These are phyloP conservation scores for Brachyhypopomus occidentalis DNA, from an alignment of 2,113 vertebrate genomes.

Conservation along the genomic window DNA sequence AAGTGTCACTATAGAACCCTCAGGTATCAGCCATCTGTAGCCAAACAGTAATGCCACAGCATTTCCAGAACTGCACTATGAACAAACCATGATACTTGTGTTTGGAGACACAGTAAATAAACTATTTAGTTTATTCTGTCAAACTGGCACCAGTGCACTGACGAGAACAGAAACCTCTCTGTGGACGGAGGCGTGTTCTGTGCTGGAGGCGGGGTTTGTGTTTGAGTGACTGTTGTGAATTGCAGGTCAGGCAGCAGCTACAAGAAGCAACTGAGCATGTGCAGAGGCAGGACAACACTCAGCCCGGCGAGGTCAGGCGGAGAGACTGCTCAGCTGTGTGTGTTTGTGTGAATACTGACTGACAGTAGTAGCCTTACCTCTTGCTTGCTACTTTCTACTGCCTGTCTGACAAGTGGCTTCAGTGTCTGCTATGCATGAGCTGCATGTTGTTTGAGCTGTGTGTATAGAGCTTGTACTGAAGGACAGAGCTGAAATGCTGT, in stretches of 20 bases:
- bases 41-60: too few relatives aligned
- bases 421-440: background rate
- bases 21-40: too few relatives aligned
- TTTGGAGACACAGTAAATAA: too few relatives aligned
- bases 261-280: conserved; percentile 70
- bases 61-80: too few relatives aligned
- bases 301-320: conserved; percentile 66
- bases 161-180: background rate
- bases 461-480: background rate
- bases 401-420: background rate
- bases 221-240: conserved; percentile 56
- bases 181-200: background rate
- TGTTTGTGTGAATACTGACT: background rate
- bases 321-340: conserved; percentile 6
- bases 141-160: too few relatives aligned
- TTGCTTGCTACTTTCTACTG: background rate
- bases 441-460: background rate
- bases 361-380: background rate
- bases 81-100: too few relatives aligned
- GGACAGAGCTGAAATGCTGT: background rate
- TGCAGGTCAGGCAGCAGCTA: conserved; percentile 80
- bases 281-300: conserved; percentile 63
- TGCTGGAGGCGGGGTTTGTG: background rate
- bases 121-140: too few relatives aligned
- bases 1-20: conserved; percentile 26